Base-by-base conservation (phyloP, 2,888 invertebrate species). In the Dendrolimus pini region DNA sequence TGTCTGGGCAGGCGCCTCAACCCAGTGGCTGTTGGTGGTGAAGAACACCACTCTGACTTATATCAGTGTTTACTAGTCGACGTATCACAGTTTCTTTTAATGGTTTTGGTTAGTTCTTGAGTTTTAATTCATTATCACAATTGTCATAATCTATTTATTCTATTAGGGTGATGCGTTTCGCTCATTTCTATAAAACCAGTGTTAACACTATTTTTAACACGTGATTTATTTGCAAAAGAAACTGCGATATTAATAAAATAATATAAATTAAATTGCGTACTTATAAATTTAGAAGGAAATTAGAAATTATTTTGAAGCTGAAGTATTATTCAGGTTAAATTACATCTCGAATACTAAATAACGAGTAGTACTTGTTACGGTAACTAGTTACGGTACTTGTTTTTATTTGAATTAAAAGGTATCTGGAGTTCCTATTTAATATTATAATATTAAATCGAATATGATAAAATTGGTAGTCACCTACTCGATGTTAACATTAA, bases 1-100 rank as follows among this genome's bases (percentile, higher is more conserved):
- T 84, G 52, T 62, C 85, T 10, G 82, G 83, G 3, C 85, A 87
- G 62, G 82, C 70, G 3, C 78, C 83, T 1, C 89, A 88, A 59
- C 82, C 89, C 30, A 78, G 75, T 55, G 85, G 87, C 9, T 93
- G 92, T 65, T 93, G 93, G 93, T 93, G 92, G 92, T 92, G 85
- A 91, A 73, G 62, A 58, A 54, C 56, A 52, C 52, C 41, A 56
- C 13, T 41, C 56, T 54, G 41, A 56, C 41, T 59, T 59, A 59
- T 62, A 59, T 59, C 57, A 63, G 83, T 82, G 82, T 78, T 70
- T 75, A 71, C 88, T 89, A 89, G 88, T 89, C 88, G 41, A 57
- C 55, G 14, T 55, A 41, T 55, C 54, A 30, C 54, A 53, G 53
- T 55, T 55, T 53, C 42, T 54, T 54, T n/a, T 47, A 47, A 47